Evolutionary conservation across 2,888 invertebrate species (phyloP).

Genomic region (Arenicola marina): DNA sequence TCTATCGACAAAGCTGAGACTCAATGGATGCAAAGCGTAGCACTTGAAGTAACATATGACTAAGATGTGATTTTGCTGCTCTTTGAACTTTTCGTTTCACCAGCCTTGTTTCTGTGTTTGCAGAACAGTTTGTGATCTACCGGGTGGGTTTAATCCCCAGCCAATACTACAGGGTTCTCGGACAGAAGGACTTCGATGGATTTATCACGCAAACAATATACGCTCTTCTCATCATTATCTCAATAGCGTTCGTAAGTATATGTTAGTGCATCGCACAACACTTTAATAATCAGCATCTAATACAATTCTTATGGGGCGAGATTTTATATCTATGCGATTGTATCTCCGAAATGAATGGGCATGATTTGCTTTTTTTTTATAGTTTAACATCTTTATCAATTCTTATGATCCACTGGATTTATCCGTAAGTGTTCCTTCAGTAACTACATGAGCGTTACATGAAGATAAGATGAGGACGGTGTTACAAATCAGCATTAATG

Average conservation of each 20-base stretch:
- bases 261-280: neutral
- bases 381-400: no score
- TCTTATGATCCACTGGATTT: no score
- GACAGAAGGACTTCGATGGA: slow-evolving; percentile 59
- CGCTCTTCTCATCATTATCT: slow-evolving; percentile 55
- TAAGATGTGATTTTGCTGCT: neutral
- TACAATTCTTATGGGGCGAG: no score
- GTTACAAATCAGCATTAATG: no score
- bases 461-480: no score
- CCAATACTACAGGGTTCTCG: slow-evolving; percentile 64
- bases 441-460: no score
- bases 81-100: neutral
- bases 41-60: neutral
- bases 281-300: neutral
- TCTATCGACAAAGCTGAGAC: neutral
- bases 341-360: no score
- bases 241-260: slow-evolving; percentile 60
- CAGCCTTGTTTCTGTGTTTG: slow-evolving; percentile 22
- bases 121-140: slow-evolving; percentile 66
- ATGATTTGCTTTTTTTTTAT: no score
- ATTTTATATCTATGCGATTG: no score
- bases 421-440: no score
- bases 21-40: neutral
- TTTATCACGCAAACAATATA: slow-evolving; percentile 59
- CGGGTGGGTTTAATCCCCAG: slow-evolving; percentile 66